Evolutionary conservation across 2,888 invertebrate genomes (phyloP).

Genomic region (Caenorhabditis sp.): DNA sequence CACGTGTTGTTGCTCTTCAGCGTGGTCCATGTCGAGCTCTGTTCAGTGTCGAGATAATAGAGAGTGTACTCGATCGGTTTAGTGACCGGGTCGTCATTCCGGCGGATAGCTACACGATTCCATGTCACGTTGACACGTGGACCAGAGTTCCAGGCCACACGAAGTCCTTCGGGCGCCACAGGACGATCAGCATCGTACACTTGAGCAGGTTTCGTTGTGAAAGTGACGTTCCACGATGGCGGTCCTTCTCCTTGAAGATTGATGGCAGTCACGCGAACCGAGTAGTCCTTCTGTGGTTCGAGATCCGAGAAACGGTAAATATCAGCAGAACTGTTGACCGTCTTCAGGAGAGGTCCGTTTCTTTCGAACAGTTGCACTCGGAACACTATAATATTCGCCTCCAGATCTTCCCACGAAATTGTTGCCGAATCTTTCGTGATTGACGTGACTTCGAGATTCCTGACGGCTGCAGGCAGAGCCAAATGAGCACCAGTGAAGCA

Average conservation of each 20-base stretch:
- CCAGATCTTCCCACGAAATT: conserved; percentile 60
- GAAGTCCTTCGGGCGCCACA: conserved; percentile 57
- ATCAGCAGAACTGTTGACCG: conserved; percentile 59
- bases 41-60: conserved; percentile 63
- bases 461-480: conserved; percentile 50
- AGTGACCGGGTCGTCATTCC: conserved; percentile 40
- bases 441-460: conserved; percentile 58
- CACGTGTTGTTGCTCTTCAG: conserved; percentile 62
- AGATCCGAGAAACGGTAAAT: conserved; percentile 54
- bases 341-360: conserved; percentile 21
- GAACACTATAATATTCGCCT: conserved; percentile 51
- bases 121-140: conserved; percentile 66
- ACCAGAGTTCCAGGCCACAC: conserved; percentile 67
- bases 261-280: conserved; percentile 59
- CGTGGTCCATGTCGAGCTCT: conserved; percentile 54
- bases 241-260: conserved; percentile 59
- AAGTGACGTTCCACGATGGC: conserved; percentile 66
- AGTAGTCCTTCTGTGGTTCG: conserved; percentile 39
- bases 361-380: conserved; percentile 54
- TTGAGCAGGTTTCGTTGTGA: conserved; percentile 57
- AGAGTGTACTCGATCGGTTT: conserved; percentile 56
- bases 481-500: conserved; percentile 58
- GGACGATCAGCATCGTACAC: conserved; percentile 52
- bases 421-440: conserved; percentile 57
- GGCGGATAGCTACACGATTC: conserved; percentile 52